These are phyloP conservation scores for Allophyes oxyacanthae DNA, from an alignment of 2,888 invertebrate species.

Conservation along the genomic window DNA sequence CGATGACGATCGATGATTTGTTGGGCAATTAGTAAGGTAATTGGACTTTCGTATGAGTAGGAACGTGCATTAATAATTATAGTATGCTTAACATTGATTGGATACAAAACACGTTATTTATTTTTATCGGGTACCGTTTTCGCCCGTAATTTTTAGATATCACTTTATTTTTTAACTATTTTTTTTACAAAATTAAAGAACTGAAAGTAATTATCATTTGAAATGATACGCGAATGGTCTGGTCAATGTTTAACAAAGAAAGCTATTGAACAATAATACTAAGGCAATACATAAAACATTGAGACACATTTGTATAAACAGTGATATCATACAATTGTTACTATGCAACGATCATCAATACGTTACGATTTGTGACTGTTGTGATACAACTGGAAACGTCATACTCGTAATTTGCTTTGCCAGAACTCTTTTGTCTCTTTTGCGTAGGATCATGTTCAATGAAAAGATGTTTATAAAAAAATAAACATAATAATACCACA, in stretches of 20 bases:
- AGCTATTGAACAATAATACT: constrained; percentile 26
- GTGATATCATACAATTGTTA: constrained; percentile 25
- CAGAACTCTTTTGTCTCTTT: no score
- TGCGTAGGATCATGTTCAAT: no score
- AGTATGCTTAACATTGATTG: neutral
- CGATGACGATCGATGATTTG: constrained; percentile 18
- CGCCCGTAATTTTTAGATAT: no score
- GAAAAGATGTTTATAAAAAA: no score
- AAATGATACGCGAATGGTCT: neutral
- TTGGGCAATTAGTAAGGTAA: constrained; percentile 22
- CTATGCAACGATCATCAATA: constrained; percentile 15
- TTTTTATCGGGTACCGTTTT: neutral
- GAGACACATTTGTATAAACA: constrained; percentile 34
- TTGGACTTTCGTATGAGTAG: constrained; percentile 1
- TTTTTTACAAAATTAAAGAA: no score
- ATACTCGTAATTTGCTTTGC: neutral
- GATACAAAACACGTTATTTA: neutral
- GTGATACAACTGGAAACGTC: neutral
- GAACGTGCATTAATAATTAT: constrained; percentile 9
- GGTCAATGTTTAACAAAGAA: constrained; percentile 17
- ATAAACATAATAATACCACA: no score
- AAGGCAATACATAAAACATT: constrained; percentile 23
- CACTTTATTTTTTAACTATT: no score
- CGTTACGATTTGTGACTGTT: constrained; percentile 5
- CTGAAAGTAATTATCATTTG: neutral